Conservation (phyloP, 2,888 invertebrate species). For the Volucella inflata region DNA sequence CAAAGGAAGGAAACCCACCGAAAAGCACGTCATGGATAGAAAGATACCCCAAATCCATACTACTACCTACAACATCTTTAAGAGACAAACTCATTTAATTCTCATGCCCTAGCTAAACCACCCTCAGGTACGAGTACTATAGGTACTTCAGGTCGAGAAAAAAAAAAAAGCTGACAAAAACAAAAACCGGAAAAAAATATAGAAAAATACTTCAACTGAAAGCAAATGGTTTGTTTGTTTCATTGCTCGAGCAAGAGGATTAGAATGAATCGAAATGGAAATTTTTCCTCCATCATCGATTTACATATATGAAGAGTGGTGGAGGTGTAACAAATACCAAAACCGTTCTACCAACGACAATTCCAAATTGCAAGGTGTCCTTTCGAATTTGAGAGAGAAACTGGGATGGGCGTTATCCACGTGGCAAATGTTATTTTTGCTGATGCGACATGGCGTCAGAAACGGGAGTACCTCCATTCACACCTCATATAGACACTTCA, state of each 20-base stretch:
- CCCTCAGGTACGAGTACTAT: neutral
- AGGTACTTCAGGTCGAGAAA: conserved; percentile 2
- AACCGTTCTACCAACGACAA: conserved; percentile 55
- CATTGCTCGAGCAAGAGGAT: neutral
- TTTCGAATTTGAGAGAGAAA: conserved; percentile 1
- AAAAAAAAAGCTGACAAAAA: conserved; percentile 25
- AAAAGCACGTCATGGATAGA: conserved; percentile 23
- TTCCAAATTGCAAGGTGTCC: conserved; percentile 68
- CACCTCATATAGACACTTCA: too few relatives aligned
- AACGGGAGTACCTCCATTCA: conserved; percentile 44
- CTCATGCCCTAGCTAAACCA: neutral
- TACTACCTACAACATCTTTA: neutral
- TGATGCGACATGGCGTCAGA: conserved; percentile 58
- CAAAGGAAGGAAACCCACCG: neutral
- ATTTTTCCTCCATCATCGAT: conserved; percentile 52
- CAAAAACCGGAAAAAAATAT: conserved; percentile 9
- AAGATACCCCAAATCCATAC: neutral
- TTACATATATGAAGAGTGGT: conserved; percentile 2
- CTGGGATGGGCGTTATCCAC: neutral
- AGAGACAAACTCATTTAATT: conserved; percentile 13
- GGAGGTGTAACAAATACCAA: conserved; percentile 7
- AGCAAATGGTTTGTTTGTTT: conserved; percentile 48
- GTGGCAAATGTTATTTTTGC: conserved; percentile 51
- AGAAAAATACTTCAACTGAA: conserved; percentile 23
- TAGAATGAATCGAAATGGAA: conserved; percentile 56